These are phyloP conservation scores for Athalia circularis DNA, from an alignment of 2,888 invertebrate species.

Conservation along the genomic window DNA sequence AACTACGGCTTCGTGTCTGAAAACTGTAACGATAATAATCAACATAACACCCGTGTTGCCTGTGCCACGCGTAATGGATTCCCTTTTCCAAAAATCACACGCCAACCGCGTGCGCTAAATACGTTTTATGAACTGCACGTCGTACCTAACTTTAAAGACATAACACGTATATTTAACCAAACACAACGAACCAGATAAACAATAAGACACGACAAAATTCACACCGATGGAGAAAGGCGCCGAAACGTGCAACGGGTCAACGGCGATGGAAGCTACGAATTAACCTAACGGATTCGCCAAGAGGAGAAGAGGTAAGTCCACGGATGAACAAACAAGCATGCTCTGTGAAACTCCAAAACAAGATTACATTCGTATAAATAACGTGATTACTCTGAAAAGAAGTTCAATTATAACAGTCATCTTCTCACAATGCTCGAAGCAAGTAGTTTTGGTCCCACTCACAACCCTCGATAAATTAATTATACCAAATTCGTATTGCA, in stretches of 20 bases:
- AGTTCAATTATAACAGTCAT: not conserved
- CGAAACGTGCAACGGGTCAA: constrained; percentile 49
- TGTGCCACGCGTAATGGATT: constrained; percentile 37
- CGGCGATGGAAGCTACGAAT: constrained; percentile 52
- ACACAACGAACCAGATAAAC: not conserved
- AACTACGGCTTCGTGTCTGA: not conserved
- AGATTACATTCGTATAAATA: not conserved
- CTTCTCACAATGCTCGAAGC: not conserved
- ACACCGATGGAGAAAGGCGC: constrained; percentile 54
- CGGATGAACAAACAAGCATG: too few relatives aligned
- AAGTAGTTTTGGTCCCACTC: too few relatives aligned
- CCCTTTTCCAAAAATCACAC: not conserved
- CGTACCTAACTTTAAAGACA: not conserved
- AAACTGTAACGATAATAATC: not conserved
- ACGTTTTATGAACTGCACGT: not conserved
- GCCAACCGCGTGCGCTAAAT: not conserved
- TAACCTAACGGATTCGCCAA: constrained; percentile 49
- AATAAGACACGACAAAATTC: not conserved
- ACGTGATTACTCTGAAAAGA: not conserved
- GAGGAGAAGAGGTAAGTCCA: constrained; percentile 22
- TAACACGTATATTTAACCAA: not conserved
- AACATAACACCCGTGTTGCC: not conserved
- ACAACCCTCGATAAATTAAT: too few relatives aligned
- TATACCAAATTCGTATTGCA: constrained; percentile 34
- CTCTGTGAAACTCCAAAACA: not conserved